Conservation (phyloP, 2,888 invertebrate species). For the Cistogaster globosa region DNA sequence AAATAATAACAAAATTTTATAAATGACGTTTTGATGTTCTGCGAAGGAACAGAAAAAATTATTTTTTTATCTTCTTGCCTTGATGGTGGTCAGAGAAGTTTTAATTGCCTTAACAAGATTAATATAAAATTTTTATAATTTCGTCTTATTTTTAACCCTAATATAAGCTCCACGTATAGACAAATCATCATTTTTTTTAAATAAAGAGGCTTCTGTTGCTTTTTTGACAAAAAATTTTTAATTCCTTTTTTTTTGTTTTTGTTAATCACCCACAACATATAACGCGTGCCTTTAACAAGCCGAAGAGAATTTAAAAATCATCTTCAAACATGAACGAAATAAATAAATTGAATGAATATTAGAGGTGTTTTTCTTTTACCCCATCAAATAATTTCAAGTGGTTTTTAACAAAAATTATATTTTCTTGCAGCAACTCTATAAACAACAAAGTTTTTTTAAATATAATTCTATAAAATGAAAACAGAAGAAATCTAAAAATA, state of each 20-base stretch:
- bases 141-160: slow-evolving; percentile 17
- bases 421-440: slow-evolving; percentile 13
- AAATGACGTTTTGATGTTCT: not conserved
- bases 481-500: slow-evolving; percentile 54
- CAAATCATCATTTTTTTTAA: slow-evolving; percentile 3
- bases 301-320: slow-evolving; percentile 63
- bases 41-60: not conserved
- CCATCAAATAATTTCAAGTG: slow-evolving; percentile 57
- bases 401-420: slow-evolving; percentile 22
- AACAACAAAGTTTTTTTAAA: slow-evolving; percentile 49
- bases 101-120: not conserved
- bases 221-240: not conserved
- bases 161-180: not conserved
- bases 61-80: not conserved
- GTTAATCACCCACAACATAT: slow-evolving; percentile 48
- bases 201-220: not conserved
- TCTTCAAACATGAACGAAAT: not conserved
- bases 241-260: not conserved
- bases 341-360: not conserved
- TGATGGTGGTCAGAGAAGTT: not conserved
- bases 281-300: slow-evolving; percentile 66
- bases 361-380: slow-evolving; percentile 24
- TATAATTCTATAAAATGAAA: slow-evolving; percentile 14
- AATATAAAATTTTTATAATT: not conserved
- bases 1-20: slow-evolving; percentile 27